Base-by-base conservation (phyloP, 2,797 vertebrate genomes). In the Nasua narica region DNA sequence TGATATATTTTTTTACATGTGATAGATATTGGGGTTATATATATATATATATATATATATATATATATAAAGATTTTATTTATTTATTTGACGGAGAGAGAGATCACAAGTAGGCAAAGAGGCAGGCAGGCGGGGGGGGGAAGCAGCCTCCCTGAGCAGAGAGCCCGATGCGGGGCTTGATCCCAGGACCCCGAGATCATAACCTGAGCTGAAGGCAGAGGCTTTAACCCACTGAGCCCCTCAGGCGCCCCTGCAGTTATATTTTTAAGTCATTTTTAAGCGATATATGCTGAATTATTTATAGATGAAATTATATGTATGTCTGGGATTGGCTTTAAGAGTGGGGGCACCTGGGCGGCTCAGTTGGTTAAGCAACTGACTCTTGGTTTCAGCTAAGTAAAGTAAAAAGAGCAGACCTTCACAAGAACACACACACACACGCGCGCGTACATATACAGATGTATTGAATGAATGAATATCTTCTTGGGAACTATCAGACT, bases 201-300 rank as follows among this genome's bases (percentile, higher is more conserved):
- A n/a, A n/a, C n/a, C n/a, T n/a, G n/a, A n/a, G n/a, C n/a, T n/a
- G n/a, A n/a, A n/a, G n/a, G n/a, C n/a, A n/a, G n/a, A n/a, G n/a
- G n/a, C n/a, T n/a, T n/a, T n/a, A n/a, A n/a, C n/a, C n/a, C n/a
- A n/a, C n/a, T n/a, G n/a, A n/a, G n/a, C n/a, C n/a, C n/a, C n/a
- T n/a, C n/a, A n/a, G n/a, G n/a, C n/a, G n/a, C n/a, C n/a, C n/a
- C n/a, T n/a, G n/a, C n/a, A n/a, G n/a, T n/a, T n/a, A 52, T 52
- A 18, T 67, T 74, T 86, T 90, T 46, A 25, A 37, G 81, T 79
- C 11, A 77, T 92, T 94, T 97, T 92, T 86, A 43, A 91, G 67
- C 29, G 3, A 69, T 70, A 52, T 43, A 83, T 52, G 19, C 23
- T 37, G 18, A 91, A 87, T 19, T 93, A 87, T 69, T 91, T 92